Base-by-base conservation (phyloP, 2,888 invertebrate species). In the Macrosiphum euphorbiae region DNA sequence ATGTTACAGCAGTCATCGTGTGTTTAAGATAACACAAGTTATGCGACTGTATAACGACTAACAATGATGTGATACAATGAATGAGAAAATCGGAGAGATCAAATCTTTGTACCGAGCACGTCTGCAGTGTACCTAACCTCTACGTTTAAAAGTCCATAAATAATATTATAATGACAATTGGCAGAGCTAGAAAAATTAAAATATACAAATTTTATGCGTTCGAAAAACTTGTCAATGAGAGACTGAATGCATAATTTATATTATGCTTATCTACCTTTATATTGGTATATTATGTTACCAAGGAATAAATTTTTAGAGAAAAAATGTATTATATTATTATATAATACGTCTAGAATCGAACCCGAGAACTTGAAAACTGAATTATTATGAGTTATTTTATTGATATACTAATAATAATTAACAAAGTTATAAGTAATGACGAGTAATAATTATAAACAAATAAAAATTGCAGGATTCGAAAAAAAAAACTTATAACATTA, bases 41-140 rank as follows among this genome's bases (percentile, higher is more conserved):
- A 26, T 24, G 35, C 35, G 35, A 26, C 35, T 78, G 35, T 67
- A 67, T 67, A 58, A 67, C 78, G n/a, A 78, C 35, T 78, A 78
- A 78, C 78, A 78, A 78, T 78, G 35, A 78, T 78, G 20, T 78
- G 78, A 78, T 78, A 78, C 78, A 78, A 78, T 78, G 78, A 78
- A 78, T 78, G 35, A 78, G 78, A 78, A 78, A 58, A 78, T 78
- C 78, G 35, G 78, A 78, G 78, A 78, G 78, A 78, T 78, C 35
- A 78, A 78, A 78, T 78, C 78, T 78, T 78, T 78, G 78, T 20
- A 35, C 78, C 0, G 78, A 78, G 78, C 78, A 78, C 78, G 78
- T 78, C 78, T 78, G 67, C 67, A 16, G 67, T n/a, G n/a, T 67
- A 67, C 52, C 47, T 47, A 47, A 52, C 52, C 52, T 52, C 13